Evolutionary conservation across 2,113 vertebrate species (phyloP), one percentile per base, ranked within the genome.

Genomic region (Gadus macrocephalus): DNA sequence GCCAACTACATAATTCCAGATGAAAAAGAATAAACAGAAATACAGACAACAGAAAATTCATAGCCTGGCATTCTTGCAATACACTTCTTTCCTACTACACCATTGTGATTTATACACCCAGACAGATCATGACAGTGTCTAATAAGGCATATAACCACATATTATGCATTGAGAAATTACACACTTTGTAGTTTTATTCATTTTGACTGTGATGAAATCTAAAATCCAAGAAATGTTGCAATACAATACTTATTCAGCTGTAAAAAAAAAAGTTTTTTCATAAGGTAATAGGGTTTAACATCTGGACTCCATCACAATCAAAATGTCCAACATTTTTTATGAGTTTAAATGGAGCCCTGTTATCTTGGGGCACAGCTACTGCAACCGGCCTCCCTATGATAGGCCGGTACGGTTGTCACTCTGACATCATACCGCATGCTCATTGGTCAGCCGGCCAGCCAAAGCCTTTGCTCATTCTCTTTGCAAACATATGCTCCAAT

Each of bases 361-460:
- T 66, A 55, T 27, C 27, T 66, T 25, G 72, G 17, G 62, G 35
- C 7, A 64, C 69, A 71, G 14, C 49, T 56, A 0, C 5, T 72
- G 17, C 61, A 15, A 62, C 35, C 17, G 15, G 16, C 42, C 12
- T 49, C 42, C 11, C 42, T 49, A 6, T 14, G 42, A 49, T 49
- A 12, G 42, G 42, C 42, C 42, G 9, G 42, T 49, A 9, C 2
- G 42, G 42, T 49, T 49, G 42, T 12, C 42, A 49, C 42, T 49
- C 42, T 49, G 42, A 49, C 42, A 49, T 49, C 42, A 49, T 49
- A 49, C 42, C 8, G 42, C 42, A 14, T 49, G 42, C 9, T 49
- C 8, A 49, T 49, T 49, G 42, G 42, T 49, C 42, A 14, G 11
- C 38, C 38, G 38, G 38, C 38, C 38, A 42, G 42, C 42, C 42